Evolutionary conservation across 2,113 vertebrate species (phyloP).

Genomic region (Psophia crepitans): DNA sequence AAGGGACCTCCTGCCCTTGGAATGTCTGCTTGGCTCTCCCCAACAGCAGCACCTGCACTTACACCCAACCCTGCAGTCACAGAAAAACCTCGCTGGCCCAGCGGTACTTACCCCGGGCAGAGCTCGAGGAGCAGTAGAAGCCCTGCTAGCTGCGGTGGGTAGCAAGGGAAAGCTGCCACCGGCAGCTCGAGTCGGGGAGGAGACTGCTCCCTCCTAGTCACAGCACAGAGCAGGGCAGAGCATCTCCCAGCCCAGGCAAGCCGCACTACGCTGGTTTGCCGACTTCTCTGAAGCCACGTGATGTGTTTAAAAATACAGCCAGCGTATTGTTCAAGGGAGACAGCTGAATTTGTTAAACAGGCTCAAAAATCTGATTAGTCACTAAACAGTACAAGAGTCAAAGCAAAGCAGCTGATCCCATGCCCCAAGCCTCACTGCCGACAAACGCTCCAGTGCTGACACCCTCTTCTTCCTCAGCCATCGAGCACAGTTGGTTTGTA

Average conservation of each 20-base stretch:
- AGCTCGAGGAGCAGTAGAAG: background rate
- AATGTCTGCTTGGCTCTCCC: background rate
- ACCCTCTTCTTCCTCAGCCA: background rate
- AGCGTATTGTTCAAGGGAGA: conserved; percentile 47
- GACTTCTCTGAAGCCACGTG: conserved; percentile 58
- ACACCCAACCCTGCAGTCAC: background rate
- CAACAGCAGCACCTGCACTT: background rate
- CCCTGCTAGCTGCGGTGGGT: accelerated
- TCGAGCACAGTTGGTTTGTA: background rate
- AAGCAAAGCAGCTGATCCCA: conserved; percentile 28
- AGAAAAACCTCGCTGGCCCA: background rate
- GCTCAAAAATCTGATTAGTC: conserved; percentile 67
- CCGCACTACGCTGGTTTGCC: background rate
- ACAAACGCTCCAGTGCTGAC: accelerated
- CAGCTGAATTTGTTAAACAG: conserved; percentile 50
- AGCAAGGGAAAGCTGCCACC: background rate
- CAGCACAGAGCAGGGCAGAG: background rate
- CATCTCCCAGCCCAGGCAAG: conserved; percentile 40
- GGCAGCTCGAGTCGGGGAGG: accelerated
- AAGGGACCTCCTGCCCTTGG: background rate
- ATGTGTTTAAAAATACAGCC: conserved; percentile 46
- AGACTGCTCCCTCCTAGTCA: background rate
- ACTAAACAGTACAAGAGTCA: conserved; percentile 42
- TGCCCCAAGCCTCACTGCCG: background rate
- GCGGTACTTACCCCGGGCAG: background rate